Evolutionary conservation across 2,888 invertebrate species (phyloP), one percentile per base, ranked within the genome.

Genomic region (Anodontia alba): DNA sequence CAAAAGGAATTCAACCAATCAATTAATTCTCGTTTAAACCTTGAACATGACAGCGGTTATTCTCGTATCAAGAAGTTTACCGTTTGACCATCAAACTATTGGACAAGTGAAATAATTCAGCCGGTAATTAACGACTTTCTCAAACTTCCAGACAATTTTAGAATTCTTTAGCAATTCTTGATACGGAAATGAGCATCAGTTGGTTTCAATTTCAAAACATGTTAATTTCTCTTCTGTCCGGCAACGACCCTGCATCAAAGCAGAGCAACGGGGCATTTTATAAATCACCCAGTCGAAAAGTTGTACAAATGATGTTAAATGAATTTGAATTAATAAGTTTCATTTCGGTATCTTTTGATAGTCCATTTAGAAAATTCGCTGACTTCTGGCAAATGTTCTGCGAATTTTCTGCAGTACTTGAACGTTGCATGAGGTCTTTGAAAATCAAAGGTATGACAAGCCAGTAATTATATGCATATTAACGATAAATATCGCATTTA

Each of bases 191-290:
- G 62, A 33, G n/a, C 62, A 62, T 33, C 29, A 33, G 33, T 62
- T 62, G 33, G 62, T 62, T 29, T 62, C 62, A 33, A 8, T 62
- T 62, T 62, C 62, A 62, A 54, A 54, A 31, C 33, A 33, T 23
- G 33, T 62, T 62, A 62, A 62, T 62, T 62, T 62, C 33, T 15
- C 62, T 62, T 31, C 62, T 62, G 62, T 62, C 62, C 62, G 33
- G 3, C 33, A 62, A 33, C 10, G 62, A 62, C 31, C 29, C 31
- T 33, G 31, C 29, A 62, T 62, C 62, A 62, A 62, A 62, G 62
- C 17, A 29, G 33, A 62, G 62, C 62, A 62, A 62, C 62, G 29
- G 33, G 62, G 33, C 62, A 62, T 33, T 62, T 62, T 62, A 62
- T 62, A 29, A 62, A 62, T 62, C 62, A 62, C 62, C 31, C 31